Evolutionary conservation across 1,140 invertebrate genomes (phyloP).

Genomic region (Eubasilissa regina): DNA sequence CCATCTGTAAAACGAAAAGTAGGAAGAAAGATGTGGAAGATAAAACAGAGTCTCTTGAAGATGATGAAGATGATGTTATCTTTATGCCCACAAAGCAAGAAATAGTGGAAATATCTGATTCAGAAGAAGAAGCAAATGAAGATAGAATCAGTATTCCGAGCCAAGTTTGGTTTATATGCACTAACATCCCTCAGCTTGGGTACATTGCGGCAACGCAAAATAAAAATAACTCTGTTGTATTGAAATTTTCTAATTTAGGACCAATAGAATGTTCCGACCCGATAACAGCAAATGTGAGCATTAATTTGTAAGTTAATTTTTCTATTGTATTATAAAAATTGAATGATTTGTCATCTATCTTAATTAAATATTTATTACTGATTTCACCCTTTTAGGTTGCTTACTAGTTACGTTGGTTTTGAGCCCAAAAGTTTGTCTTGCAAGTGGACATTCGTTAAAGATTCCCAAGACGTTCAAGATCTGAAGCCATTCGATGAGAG

Average conservation of each 20-base stretch:
- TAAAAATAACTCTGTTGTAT: not conserved
- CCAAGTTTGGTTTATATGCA: constrained; percentile 41
- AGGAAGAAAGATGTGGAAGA: not conserved
- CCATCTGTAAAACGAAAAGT: too few species aligned
- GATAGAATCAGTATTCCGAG: not conserved
- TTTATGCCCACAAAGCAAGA: constrained; percentile 33
- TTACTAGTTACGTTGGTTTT: constrained; percentile 45
- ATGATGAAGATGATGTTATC: constrained; percentile 52
- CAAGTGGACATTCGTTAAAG: constrained; percentile 21
- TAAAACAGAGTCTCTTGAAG: not conserved
- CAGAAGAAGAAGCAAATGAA: constrained; percentile 19
- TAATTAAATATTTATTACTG: not conserved
- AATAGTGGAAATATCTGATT: constrained; percentile 53
- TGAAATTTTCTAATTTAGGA: constrained; percentile 32
- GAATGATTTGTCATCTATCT: too few species aligned
- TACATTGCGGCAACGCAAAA: constrained; percentile 27
- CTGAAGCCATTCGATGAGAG: constrained; percentile 31
- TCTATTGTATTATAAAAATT: not conserved
- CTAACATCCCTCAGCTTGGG: constrained; percentile 34
- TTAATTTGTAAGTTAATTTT: constrained; percentile 38
- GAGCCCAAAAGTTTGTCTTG: not conserved
- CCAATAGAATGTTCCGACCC: constrained; percentile 18
- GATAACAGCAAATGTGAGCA: constrained; percentile 25
- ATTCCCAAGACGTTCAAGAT: constrained; percentile 13
- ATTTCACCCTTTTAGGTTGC: constrained; percentile 23